Evolutionary conservation across 2,113 vertebrate species (phyloP).

Genomic region (Ailuropoda melanoleuca): DNA sequence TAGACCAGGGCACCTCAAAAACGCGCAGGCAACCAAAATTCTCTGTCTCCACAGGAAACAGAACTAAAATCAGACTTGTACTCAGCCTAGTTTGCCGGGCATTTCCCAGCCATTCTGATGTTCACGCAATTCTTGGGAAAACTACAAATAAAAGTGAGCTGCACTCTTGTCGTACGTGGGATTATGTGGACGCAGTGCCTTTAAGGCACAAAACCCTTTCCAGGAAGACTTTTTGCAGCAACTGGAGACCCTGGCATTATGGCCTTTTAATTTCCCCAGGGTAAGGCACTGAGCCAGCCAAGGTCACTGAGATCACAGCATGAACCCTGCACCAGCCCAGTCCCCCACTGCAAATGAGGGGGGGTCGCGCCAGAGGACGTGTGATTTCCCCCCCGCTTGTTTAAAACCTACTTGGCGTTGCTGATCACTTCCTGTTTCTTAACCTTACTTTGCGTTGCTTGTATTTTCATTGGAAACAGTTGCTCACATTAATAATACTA

Average conservation of each 20-base stretch:
- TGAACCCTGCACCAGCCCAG: neutral
- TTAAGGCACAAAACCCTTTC: too few relatives aligned
- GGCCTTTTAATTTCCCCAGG: neutral
- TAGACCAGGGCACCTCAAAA: fast-evolving
- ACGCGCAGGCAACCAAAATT: fast-evolving
- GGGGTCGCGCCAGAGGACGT: fast-evolving
- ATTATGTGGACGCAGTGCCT: fast-evolving
- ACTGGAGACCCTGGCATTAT: neutral
- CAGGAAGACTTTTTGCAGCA: neutral
- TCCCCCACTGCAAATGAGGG: neutral
- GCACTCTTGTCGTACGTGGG: fast-evolving
- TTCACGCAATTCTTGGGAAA: neutral
- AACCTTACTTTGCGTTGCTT: neutral
- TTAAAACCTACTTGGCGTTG: neutral
- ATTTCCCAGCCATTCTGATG: fast-evolving
- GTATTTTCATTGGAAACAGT: neutral
- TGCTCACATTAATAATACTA: neutral
- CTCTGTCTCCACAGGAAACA: fast-evolving
- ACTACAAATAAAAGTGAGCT: neutral
- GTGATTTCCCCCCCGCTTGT: neutral
- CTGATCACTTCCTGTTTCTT: neutral
- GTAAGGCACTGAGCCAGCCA: fast-evolving
- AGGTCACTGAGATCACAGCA: fast-evolving
- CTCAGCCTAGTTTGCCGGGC: fast-evolving
- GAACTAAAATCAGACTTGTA: fast-evolving